Conservation (phyloP, 2,888 invertebrate genomes). For the Spodoptera exigua region DNA sequence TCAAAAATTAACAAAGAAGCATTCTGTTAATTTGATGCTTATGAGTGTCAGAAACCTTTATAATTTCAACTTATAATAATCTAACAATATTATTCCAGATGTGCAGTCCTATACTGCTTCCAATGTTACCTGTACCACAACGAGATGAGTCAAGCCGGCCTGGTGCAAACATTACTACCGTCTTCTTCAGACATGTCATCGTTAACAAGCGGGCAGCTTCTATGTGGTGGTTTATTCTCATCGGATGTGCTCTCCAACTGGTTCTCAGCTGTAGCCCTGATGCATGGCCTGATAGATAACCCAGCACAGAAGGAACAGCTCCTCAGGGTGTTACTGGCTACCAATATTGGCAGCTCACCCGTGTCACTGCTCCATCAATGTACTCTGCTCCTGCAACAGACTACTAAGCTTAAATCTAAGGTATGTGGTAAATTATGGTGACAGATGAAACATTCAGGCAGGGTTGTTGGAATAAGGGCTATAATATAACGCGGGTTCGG, state of each 20-base stretch:
- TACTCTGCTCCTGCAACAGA: constrained; percentile 94
- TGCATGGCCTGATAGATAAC: constrained; percentile 97
- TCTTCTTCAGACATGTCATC: constrained; percentile 93
- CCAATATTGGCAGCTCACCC: constrained; percentile 94
- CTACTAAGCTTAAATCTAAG: constrained; percentile 93
- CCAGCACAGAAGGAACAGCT: constrained; percentile 96
- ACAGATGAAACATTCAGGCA: background rate
- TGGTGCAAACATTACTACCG: constrained; percentile 97
- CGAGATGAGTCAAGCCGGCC: constrained; percentile 95
- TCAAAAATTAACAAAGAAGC: too few relatives aligned
- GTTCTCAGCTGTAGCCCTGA: constrained; percentile 97
- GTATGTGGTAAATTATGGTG: constrained; percentile 70
- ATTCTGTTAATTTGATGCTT: too few relatives aligned
- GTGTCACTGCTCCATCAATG: constrained; percentile 97
- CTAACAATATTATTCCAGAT: constrained; percentile 86
- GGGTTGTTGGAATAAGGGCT: too few relatives aligned
- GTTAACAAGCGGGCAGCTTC: constrained; percentile 95
- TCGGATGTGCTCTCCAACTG: constrained; percentile 97
- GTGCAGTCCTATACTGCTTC: constrained; percentile 99
- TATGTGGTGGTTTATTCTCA: constrained; percentile 97
- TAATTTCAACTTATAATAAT: too few relatives aligned
- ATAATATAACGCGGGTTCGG: too few relatives aligned
- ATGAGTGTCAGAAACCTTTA: too few relatives aligned
- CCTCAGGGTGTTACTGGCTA: constrained; percentile 96
- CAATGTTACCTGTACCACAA: constrained; percentile 98